phyloP scores from a whole-genome alignment of 2,797 vertebrate species.

The Cryptoprocta ferox region DNA sequence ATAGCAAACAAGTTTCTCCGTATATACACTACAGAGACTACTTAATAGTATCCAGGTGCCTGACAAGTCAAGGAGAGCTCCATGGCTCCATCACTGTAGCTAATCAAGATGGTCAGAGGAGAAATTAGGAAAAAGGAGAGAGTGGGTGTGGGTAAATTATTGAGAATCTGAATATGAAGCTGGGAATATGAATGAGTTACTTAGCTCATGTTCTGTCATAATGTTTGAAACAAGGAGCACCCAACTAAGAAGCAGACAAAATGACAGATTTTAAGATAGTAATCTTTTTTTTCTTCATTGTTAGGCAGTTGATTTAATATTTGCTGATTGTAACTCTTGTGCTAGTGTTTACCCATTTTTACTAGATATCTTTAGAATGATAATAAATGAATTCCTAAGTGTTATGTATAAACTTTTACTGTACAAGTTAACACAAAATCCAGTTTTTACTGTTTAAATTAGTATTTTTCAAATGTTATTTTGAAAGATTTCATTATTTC shows the following conservation, averaged over 20 bases:
- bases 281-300: background rate
- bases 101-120: background rate
- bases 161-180: background rate
- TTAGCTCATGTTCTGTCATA: background rate
- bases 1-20: background rate
- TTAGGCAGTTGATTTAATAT: background rate
- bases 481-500: background rate
- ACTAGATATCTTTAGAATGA: background rate
- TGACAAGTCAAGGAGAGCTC: background rate
- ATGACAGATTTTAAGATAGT: background rate
- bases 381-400: background rate
- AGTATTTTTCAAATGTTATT: background rate
- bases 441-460: background rate
- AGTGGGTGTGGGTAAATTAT: background rate
- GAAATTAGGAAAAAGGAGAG: background rate
- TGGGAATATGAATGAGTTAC: background rate
- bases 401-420: background rate
- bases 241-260: background rate
- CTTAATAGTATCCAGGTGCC: background rate
- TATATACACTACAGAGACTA: background rate
- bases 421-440: background rate
- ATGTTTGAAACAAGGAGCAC: background rate
- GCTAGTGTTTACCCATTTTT: background rate
- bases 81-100: background rate
- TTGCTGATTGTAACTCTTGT: background rate